Evolutionary conservation across 2,888 invertebrate species (phyloP).

Genomic region (Ornithoptera alexandrae): DNA sequence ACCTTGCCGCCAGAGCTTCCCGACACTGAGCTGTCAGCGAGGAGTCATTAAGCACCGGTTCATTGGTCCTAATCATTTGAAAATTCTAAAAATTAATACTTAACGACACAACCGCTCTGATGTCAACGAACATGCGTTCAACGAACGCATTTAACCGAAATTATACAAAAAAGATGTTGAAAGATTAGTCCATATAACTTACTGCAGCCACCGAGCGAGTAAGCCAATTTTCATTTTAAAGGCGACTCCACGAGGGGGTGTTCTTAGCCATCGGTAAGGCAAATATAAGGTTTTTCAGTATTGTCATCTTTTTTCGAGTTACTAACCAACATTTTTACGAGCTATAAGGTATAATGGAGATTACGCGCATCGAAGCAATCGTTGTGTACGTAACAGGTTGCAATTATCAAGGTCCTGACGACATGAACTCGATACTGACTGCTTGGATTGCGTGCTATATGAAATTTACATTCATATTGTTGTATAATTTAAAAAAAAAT

Average conservation of each 20-base stretch:
- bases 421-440: background rate
- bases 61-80: conserved; percentile 30
- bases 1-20: conserved; percentile 70
- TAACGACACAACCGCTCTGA: background rate
- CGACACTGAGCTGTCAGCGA: conserved; percentile 38
- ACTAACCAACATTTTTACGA: no score
- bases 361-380: background rate
- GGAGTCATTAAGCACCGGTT: conserved; percentile 38
- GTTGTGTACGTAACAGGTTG: conserved; percentile 19
- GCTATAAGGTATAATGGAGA: no score
- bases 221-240: no score
- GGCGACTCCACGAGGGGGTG: background rate
- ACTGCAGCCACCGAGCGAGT: no score
- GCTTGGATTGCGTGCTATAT: conserved; percentile 6
- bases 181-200: background rate
- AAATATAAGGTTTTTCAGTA: no score
- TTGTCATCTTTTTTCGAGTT: no score
- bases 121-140: background rate
- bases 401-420: conserved; percentile 22
- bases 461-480: background rate
- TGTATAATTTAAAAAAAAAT: no score
- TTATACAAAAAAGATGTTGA: background rate
- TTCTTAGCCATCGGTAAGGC: no score
- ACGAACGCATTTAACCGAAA: background rate
- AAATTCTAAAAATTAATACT: conserved; percentile 34